Evolutionary conservation across 2,888 invertebrate genomes (phyloP), one percentile per base, ranked within the genome.

Genomic region (Aspidapion aeneum): DNA sequence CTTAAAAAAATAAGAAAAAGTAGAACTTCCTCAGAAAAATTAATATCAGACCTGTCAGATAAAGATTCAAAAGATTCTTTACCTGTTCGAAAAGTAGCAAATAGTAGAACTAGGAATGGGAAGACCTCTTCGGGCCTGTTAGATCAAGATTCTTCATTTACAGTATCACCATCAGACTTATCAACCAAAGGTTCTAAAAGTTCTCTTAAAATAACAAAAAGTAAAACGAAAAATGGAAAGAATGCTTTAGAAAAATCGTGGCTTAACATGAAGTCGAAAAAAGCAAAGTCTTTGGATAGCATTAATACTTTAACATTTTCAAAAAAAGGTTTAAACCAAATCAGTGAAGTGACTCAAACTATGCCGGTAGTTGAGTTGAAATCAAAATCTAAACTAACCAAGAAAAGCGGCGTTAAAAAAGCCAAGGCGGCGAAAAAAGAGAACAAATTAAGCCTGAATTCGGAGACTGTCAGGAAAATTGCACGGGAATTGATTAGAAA

Each of bases 401-500:
- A 61, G 55, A 63, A 60, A 59, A 56, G 49, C 1, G 50, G 20
- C 1, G 22, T 52, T 12, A 60, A 60, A 59, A 62, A 64, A 57
- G 49, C 58, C 9, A 63, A 61, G 48, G 19, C n/a, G 48, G 18
- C 22, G 12, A 66, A 66, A 49, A 64, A 61, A 16, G 58, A 57
- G 49, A 68, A 66, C 55, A 68, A 65, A 57, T 5, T 58, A n/a
- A 49, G 56, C 22, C 35, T 72, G 3, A 66, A 71, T 60, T 21
- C 62, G 12, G 65, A 68, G 16, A 65, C 66, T 55, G 65, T 69
- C 0, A 70, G 58, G 35, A 70, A 66, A 63, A 68, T 71, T 51
- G 70, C 71, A 1, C 70, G 67, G 51, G 71, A 71, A 55, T 57
- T 71, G 19, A 69, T 71, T n/a, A 68, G 67, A 55, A 70, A 67